Evolutionary conservation across 2,888 invertebrate genomes (phyloP).

Genomic region (Perdita meconis): DNA sequence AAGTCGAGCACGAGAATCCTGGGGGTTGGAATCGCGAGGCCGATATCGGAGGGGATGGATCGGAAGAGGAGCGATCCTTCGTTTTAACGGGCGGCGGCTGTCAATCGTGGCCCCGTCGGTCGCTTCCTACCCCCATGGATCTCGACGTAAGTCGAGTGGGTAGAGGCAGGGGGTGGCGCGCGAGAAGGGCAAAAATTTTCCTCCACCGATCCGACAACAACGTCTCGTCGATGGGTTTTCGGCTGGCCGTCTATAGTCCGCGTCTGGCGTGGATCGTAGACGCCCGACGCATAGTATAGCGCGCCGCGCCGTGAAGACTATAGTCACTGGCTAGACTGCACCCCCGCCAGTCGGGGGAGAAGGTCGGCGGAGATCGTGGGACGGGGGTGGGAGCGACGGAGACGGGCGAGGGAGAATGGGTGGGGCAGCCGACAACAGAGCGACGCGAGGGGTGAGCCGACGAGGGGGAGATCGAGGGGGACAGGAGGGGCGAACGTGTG

Average conservation of each 20-base stretch:
- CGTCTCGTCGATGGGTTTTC: slow-evolving; percentile 66
- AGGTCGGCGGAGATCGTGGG: slow-evolving; percentile 75
- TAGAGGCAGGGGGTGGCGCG: not conserved
- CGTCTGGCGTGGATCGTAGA: slow-evolving; percentile 36
- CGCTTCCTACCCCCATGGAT: not conserved
- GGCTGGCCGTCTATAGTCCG: slow-evolving; percentile 53
- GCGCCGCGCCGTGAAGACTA: slow-evolving; percentile 73
- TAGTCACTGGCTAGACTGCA: slow-evolving; percentile 82
- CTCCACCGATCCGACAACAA: slow-evolving; percentile 49
- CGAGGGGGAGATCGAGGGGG: slow-evolving; percentile 19
- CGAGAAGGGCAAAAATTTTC: slow-evolving; percentile 51
- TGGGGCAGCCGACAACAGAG: slow-evolving; percentile 69
- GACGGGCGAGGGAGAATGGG: slow-evolving; percentile 57
- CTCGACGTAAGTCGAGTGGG: slow-evolving; percentile 35
- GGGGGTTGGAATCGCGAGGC: not conserved
- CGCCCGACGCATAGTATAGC: slow-evolving; percentile 68
- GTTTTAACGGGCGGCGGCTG: slow-evolving; percentile 16
- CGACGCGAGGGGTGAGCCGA: slow-evolving; percentile 43
- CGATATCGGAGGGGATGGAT: slow-evolving; percentile 27
- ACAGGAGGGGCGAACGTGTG: slow-evolving; percentile 73
- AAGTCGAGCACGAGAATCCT: slow-evolving; percentile 3
- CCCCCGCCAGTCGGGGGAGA: slow-evolving; percentile 76
- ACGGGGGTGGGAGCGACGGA: slow-evolving; percentile 64
- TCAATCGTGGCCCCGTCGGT: slow-evolving; percentile 25
- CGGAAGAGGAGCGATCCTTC: slow-evolving; percentile 21